Base-by-base conservation (phyloP, 1,140 invertebrate species). In the Philotrypesis tridentata region DNA sequence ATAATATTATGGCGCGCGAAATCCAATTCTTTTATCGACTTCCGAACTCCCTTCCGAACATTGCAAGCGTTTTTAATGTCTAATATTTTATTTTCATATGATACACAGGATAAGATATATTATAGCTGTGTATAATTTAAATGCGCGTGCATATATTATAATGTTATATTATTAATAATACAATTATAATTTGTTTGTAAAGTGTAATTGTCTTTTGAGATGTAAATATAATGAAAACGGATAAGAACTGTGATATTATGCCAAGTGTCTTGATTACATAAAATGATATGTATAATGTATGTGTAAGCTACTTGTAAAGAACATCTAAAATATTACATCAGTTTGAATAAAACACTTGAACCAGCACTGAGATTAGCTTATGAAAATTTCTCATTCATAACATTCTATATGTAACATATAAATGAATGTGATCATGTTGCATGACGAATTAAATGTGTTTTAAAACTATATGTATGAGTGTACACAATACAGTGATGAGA, bases 381-480 rank as follows among this genome's bases (percentile, higher is more conserved):
- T 60, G 68, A 31, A 70, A 81, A 70, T 12, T 43, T 80, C 23
- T 73, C 27, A 70, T 70, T 60, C n/a, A 17, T 25, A 70, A 25
- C 67, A 82, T 76, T 70, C 80, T 71, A 27, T 65, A 65, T 65
- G 61, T 27, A 61, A 61, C 65, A 63, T 55, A 81, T 75, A 81
- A 33, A 75, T 70, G 73, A 76, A 82, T 77, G 74, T 40, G 21
- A 74, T 14, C 61, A 74, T 65, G n/a, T 63, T 61, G 68, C 12
- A 60, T 75, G 29, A 80, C 67, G 71, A 80, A 73, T 80, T n/a
- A n/a, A n/a, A 31, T 61, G 23, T 67, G 68, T 31, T 33, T 17
- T n/a, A 29, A 70, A 70, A 33, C 14, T 70, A 70, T 70, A n/a
- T 70, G 61, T 25, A 68, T 75, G 40, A 65, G 63, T 75, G 1